Conservation (phyloP, 2,888 invertebrate genomes). For the Tyria jacobaeae region DNA sequence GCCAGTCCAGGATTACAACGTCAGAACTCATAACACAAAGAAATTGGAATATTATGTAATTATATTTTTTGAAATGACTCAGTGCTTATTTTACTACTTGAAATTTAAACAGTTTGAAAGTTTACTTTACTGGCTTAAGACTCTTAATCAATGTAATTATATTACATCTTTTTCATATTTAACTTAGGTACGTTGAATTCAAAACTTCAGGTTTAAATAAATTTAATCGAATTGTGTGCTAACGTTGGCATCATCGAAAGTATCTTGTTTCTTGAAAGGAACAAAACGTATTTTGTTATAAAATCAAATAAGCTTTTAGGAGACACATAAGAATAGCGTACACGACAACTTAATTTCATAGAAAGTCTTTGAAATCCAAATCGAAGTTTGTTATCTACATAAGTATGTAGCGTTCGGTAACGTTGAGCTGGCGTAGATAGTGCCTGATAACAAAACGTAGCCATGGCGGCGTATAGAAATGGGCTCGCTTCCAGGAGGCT, state of each 20-base stretch:
- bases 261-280: slow-evolving; percentile 2
- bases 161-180: too few relatives aligned
- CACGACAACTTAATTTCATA: slow-evolving; percentile 40
- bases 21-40: background rate
- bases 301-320: slow-evolving; percentile 24
- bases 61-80: too few relatives aligned
- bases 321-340: slow-evolving; percentile 24
- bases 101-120: too few relatives aligned
- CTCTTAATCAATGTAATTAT: too few relatives aligned
- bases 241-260: background rate
- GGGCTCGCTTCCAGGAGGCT: slow-evolving; percentile 50
- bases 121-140: too few relatives aligned
- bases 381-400: slow-evolving; percentile 46
- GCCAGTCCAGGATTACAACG: too few relatives aligned
- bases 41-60: too few relatives aligned
- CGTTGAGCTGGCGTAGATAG: slow-evolving; percentile 45
- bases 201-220: background rate
- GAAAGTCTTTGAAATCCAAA: slow-evolving; percentile 37
- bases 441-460: slow-evolving; percentile 44
- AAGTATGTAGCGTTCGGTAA: slow-evolving; percentile 38
- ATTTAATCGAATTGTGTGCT: background rate
- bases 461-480: slow-evolving; percentile 47
- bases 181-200: too few relatives aligned
- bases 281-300: slow-evolving; percentile 6
- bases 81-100: background rate